Percentiles rank a stretch among this genome's conserved stretches.
Conservation (phyloP, 2,888 invertebrate genomes). For the Pinctada fucata region DNA sequence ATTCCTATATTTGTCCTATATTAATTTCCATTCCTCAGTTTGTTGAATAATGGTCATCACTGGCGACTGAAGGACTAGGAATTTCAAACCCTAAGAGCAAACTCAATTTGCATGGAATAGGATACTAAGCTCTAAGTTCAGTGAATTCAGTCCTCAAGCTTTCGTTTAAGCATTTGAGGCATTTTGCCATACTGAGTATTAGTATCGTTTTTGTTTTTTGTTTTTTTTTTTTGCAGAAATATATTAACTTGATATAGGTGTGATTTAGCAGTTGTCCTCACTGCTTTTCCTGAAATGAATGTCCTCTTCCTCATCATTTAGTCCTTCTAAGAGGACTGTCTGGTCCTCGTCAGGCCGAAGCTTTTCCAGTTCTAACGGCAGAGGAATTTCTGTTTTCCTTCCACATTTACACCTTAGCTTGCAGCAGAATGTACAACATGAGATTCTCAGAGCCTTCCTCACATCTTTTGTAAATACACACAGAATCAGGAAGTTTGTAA, state of each 20-base stretch:
- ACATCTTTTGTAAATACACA: constrained; percentile 49
- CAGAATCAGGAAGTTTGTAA: constrained; percentile 53
- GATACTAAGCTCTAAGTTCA: too few species aligned
- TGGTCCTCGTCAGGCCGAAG: constrained; percentile 14
- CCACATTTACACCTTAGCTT: constrained; percentile 11
- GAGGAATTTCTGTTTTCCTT: constrained; percentile 5
- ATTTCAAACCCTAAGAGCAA: too few species aligned
- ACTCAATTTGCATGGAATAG: too few species aligned
- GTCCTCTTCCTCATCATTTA: constrained; percentile 18
- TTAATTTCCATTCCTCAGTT: too few species aligned
- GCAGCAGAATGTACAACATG: not conserved
- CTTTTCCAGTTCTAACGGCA: constrained; percentile 27
- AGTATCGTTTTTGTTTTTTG: too few species aligned
- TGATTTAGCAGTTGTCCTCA: not conserved
- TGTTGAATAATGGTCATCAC: too few species aligned
- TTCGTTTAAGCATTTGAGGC: too few species aligned
- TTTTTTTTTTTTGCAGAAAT: not conserved
- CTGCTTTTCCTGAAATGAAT: constrained; percentile 1
- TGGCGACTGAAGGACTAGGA: too few species aligned
- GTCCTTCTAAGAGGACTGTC: constrained; percentile 10
- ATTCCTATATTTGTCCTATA: too few species aligned
- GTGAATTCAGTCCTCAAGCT: too few species aligned
- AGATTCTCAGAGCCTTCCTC: constrained; percentile 33
- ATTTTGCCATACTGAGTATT: too few species aligned
- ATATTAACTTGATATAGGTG: not conserved